Percentiles rank a stretch among this genome's conserved stretches.
phyloP scores from a whole-genome alignment of 2,797 vertebrate species.

The Micromesistius poutassou region DNA sequence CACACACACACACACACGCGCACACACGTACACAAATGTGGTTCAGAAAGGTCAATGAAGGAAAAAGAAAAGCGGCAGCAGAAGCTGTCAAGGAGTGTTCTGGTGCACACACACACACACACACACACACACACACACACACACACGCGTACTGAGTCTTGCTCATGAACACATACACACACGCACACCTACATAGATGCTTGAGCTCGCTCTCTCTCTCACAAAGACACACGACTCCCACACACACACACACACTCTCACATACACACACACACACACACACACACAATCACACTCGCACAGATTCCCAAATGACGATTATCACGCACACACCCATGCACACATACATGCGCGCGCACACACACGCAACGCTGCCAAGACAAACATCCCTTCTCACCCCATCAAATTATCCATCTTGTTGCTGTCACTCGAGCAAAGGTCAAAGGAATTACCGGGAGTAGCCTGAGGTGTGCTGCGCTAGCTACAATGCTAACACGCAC shows the following conservation, averaged over 20 bases:
- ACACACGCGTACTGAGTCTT: not conserved
- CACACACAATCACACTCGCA: no score
- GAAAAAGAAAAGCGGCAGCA: constrained; percentile 17
- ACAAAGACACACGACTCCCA: not conserved
- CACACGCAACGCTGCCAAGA: constrained; percentile 10
- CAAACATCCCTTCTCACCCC: constrained; percentile 17
- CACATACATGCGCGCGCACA: no score
- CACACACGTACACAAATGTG: constrained; percentile 3
- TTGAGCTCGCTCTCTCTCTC: no score
- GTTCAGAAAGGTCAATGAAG: constrained; percentile 25
- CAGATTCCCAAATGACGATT: no score
- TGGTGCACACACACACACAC: constrained; percentile 14
- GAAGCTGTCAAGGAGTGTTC: constrained; percentile 5
- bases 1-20: not conserved
- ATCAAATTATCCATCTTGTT: constrained; percentile 28
- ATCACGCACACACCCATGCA: no score
- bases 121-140: constrained; percentile 4
- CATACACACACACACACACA: no score
- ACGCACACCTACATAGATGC: no score
- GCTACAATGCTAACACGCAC: constrained; percentile 4
- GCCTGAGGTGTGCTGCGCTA: constrained; percentile 22
- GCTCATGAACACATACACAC: no score
- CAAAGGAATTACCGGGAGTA: constrained; percentile 22
- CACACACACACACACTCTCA: no score
- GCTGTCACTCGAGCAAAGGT: constrained; percentile 15